Percentiles rank a stretch among this genome's conserved stretches.
Evolutionary conservation across 2,797 vertebrate species (phyloP).

Genomic region (Notolepis coatsorum): DNA sequence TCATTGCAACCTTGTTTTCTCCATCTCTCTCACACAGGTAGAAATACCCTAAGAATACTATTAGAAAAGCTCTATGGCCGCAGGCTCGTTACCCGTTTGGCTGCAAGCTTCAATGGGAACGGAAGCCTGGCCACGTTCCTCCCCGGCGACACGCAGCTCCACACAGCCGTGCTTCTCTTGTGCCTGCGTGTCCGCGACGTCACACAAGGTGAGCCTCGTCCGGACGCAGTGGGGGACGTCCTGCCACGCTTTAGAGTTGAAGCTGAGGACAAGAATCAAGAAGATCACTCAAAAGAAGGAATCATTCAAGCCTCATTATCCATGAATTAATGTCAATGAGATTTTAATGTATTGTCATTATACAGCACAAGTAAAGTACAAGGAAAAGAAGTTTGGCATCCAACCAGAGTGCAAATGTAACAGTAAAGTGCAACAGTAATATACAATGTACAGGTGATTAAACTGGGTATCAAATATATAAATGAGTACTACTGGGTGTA

Average conservation of each 20-base stretch:
- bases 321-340: no score
- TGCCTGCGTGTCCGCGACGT: background rate
- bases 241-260: background rate
- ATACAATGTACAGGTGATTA: no score
- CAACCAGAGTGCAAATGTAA: no score
- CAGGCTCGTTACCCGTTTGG: conserved; percentile 11
- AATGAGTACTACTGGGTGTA: no score
- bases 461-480: no score
- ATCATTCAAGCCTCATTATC: no score
- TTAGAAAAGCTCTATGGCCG: no score
- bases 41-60: no score
- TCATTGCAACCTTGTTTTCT: background rate
- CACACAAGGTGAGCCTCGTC: conserved; percentile 21
- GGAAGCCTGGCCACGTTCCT: background rate
- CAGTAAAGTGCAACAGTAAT: no score
- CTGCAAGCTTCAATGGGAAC: conserved; percentile 17
- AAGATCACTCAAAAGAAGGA: background rate
- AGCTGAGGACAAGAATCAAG: conserved; percentile 15
- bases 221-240: conserved; percentile 15
- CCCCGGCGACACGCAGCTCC: conserved; percentile 23
- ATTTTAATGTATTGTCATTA: no score
- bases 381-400: no score
- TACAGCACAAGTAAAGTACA: no score
- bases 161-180: background rate
- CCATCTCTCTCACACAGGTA: background rate